Evolutionary conservation across 2,888 invertebrate species (phyloP).

Genomic region (Thera britannica): DNA sequence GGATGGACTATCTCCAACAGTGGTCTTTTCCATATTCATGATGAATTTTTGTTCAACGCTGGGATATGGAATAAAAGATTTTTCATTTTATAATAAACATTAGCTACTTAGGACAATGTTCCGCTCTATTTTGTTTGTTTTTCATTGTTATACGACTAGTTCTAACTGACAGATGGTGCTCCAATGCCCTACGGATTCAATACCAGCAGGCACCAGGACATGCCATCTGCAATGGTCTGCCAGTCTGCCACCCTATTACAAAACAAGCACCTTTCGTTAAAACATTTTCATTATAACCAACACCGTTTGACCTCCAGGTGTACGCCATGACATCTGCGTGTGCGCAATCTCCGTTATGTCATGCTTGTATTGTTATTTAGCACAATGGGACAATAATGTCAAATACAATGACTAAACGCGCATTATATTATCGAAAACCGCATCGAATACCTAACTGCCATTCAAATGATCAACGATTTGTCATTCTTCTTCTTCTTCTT

Average conservation of each 20-base stretch:
- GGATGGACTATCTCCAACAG: too few relatives aligned
- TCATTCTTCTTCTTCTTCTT: constrained; percentile 1
- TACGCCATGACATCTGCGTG: constrained; percentile 53
- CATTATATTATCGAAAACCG: constrained; percentile 42
- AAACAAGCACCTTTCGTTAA: constrained; percentile 23
- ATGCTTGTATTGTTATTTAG: constrained; percentile 50
- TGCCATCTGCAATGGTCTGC: constrained; percentile 32
- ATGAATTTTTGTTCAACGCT: too few relatives aligned
- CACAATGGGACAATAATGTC: constrained; percentile 47
- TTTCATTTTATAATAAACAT: neutral
- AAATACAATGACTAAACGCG: constrained; percentile 40
- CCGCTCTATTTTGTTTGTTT: neutral
- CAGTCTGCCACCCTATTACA: constrained; percentile 17
- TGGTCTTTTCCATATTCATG: too few relatives aligned
- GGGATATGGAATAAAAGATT: too few relatives aligned
- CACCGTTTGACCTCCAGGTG: constrained; percentile 52
- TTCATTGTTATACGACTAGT: neutral
- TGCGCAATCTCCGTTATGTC: constrained; percentile 53
- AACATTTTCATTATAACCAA: constrained; percentile 42
- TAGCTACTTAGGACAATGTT: neutral
- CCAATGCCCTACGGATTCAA: constrained; percentile 11
- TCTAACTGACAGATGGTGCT: constrained; percentile 23
- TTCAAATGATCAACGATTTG: constrained; percentile 33
- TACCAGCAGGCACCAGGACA: constrained; percentile 26
- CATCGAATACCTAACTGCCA: constrained; percentile 40